Conservation (phyloP, 2,113 vertebrate species). For the Gasterosteus aculeatus region DNA sequence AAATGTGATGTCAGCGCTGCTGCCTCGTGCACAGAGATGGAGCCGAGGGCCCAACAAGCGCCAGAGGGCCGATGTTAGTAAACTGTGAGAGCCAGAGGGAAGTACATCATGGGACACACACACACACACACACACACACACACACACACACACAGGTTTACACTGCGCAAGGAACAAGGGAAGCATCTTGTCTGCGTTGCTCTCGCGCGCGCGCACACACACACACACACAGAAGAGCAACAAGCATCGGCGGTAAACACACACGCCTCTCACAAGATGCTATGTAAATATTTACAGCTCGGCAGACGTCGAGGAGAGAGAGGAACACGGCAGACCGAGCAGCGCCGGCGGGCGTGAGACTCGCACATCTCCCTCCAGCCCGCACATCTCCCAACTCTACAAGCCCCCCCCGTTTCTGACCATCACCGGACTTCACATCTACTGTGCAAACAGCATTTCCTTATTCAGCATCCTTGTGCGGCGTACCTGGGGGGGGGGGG, state of each 20-base stretch:
- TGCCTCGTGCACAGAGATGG: conserved; percentile 28
- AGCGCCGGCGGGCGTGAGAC: conserved; percentile 42
- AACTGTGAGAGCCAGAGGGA: conserved; percentile 65
- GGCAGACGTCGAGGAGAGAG: conserved; percentile 41
- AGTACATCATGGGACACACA: conserved; percentile 60
- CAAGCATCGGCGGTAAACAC: conserved; percentile 72
- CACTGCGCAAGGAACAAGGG: conserved; percentile 19
- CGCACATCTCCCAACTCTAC: neutral
- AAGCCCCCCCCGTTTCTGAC: neutral
- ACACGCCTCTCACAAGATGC: conserved; percentile 70
- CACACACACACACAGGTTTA: conserved; percentile 23
- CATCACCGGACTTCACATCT: conserved; percentile 21
- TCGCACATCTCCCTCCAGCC: conserved; percentile 1
- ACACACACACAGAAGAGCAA: conserved; percentile 43
- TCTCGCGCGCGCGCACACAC: conserved; percentile 23
- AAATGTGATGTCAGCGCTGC: conserved; percentile 48
- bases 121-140: conserved; percentile 22
- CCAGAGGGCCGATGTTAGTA: conserved; percentile 64
- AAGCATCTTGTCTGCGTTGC: conserved; percentile 43
- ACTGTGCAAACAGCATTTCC: conserved; percentile 47
- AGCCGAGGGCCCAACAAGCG: conserved; percentile 34
- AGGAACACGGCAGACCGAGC: conserved; percentile 34
- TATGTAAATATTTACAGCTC: conserved; percentile 80
- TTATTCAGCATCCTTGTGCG: conserved; percentile 40
- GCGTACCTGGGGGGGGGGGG: conserved; percentile 39